These are phyloP conservation scores for Myrmophylax atrothorax DNA, from an alignment of 2,113 vertebrate genomes.

Conservation along the genomic window DNA sequence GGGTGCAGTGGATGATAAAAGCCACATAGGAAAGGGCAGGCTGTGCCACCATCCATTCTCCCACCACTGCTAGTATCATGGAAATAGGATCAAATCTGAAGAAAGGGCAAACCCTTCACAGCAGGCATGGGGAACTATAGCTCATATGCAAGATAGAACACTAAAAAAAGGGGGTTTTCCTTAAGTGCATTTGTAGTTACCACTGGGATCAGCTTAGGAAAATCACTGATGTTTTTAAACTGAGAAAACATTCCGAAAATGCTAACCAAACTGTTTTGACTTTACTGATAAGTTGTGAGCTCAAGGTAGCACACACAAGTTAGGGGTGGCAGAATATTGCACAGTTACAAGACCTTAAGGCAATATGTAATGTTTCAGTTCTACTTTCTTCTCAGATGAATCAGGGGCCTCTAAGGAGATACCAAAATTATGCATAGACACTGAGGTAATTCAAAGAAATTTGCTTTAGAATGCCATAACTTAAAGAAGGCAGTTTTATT, in stretches of 20 bases:
- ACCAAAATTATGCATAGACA: background rate
- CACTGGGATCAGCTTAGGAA: background rate
- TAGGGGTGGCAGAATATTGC: background rate
- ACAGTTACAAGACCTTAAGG: background rate
- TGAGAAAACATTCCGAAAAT: background rate
- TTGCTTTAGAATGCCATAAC: background rate
- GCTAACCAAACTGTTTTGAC: background rate
- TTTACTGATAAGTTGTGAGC: background rate
- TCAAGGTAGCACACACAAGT: background rate
- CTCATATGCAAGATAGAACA: background rate
- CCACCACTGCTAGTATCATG: fast-evolving
- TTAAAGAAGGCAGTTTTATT: background rate
- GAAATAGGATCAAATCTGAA: background rate
- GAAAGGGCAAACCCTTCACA: background rate
- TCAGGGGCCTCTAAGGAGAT: background rate
- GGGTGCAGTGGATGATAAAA: background rate
- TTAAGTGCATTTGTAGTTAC: background rate
- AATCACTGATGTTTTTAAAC: background rate
- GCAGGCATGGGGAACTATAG: background rate
- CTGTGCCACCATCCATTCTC: background rate
- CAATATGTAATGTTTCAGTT: background rate
- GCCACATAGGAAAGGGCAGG: background rate
- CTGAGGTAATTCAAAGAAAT: background rate
- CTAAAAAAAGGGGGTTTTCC: background rate
- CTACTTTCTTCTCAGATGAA: background rate